Evolutionary conservation across 2,113 vertebrate genomes (phyloP).

Genomic region (Coregonus clupeaformis): DNA sequence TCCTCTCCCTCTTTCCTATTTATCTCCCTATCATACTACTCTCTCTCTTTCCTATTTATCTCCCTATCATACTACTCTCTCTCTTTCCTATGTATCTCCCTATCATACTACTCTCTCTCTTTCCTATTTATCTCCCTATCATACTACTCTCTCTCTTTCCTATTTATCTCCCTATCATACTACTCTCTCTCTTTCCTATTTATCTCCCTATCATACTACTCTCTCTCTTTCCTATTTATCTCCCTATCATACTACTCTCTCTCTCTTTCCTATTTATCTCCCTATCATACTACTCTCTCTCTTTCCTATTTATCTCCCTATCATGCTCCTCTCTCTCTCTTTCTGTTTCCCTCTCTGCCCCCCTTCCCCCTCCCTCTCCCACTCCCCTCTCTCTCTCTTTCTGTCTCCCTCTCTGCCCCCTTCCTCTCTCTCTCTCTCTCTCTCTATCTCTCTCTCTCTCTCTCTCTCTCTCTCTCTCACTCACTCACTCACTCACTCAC

Average conservation of each 20-base stretch:
- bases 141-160: conserved; percentile 1
- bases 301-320: background rate
- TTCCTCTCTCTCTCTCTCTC: background rate
- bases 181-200: conserved; percentile 1
- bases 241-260: background rate
- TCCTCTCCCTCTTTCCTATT: conserved; percentile 1
- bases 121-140: conserved; percentile 1
- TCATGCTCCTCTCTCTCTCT: conserved; percentile 4
- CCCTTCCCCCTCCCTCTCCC: too few relatives aligned
- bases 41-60: conserved; percentile 1
- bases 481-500: too few relatives aligned
- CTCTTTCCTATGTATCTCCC: conserved; percentile 2
- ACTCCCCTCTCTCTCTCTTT: background rate
- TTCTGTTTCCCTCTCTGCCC: background rate
- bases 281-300: conserved; percentile 4
- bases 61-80: background rate
- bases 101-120: conserved; percentile 2
- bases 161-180: conserved; percentile 1
- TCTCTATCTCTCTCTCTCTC: background rate
- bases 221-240: conserved; percentile 1
- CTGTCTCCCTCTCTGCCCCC: background rate
- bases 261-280: conserved; percentile 1
- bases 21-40: conserved; percentile 1
- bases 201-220: conserved; percentile 1
- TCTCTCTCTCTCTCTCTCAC: rapidly evolving